phyloP scores from a whole-genome alignment of 2,113 vertebrate species.

The Condylura cristata region DNA sequence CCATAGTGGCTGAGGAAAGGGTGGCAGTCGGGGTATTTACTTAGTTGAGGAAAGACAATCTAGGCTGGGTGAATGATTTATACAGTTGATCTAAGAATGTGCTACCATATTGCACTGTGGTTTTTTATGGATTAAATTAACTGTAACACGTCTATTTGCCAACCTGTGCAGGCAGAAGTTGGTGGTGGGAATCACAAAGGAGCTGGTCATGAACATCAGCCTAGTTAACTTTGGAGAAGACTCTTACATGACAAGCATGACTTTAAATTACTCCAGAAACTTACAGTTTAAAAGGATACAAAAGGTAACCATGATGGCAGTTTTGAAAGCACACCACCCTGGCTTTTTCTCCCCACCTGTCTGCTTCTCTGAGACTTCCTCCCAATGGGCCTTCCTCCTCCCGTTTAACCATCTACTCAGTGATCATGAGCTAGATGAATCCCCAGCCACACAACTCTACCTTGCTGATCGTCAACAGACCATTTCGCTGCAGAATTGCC shows the following conservation, averaged over 20 bases:
- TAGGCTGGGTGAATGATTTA: not conserved
- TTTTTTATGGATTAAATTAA: slow-evolving; percentile 26
- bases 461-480: not conserved
- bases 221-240: slow-evolving; percentile 74
- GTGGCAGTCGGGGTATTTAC: not conserved
- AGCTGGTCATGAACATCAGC: slow-evolving; percentile 59
- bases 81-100: slow-evolving; percentile 5
- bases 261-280: slow-evolving; percentile 73
- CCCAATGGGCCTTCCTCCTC: not conserved
- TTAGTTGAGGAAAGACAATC: not conserved
- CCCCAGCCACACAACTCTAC: not conserved
- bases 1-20: not conserved
- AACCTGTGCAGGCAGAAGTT: slow-evolving; percentile 68
- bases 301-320: slow-evolving; percentile 67
- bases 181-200: slow-evolving; percentile 73
- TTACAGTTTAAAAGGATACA: slow-evolving; percentile 72
- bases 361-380: not conserved
- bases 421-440: not conserved
- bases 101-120: not conserved
- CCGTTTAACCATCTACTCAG: not conserved
- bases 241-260: slow-evolving; percentile 77
- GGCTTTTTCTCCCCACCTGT: not conserved
- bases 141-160: not conserved
- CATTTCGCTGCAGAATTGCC: not conserved
- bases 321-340: not conserved